Conservation (phyloP, 2,888 invertebrate genomes). For the Dynastes tityus region DNA sequence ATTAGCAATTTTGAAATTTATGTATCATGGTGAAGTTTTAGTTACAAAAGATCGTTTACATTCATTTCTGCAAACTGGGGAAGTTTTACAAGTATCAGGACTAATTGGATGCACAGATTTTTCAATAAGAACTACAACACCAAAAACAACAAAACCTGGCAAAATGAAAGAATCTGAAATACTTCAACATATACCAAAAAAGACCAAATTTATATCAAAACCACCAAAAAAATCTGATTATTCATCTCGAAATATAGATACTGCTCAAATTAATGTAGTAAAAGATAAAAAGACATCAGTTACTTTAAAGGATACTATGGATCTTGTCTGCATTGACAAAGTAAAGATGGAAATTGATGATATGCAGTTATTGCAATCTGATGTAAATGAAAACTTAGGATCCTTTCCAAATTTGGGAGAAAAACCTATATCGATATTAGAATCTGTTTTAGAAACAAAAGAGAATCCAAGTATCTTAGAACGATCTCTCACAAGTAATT, state of each 20-base stretch:
- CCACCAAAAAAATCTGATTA: slow-evolving; percentile 47
- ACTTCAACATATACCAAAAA: slow-evolving; percentile 39
- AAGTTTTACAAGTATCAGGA: slow-evolving; percentile 79
- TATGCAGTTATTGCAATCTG: slow-evolving; percentile 58
- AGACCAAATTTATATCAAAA: slow-evolving; percentile 47
- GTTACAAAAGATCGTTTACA: slow-evolving; percentile 92
- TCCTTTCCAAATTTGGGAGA: slow-evolving; percentile 56
- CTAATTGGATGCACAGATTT: slow-evolving; percentile 68
- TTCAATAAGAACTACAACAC: slow-evolving; percentile 42
- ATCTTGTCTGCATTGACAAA: slow-evolving; percentile 49
- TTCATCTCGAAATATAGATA: slow-evolving; percentile 37
- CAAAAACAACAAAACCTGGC: slow-evolving; percentile 38
- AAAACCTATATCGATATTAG: slow-evolving; percentile 65
- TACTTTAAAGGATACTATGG: slow-evolving; percentile 41
- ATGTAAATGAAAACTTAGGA: slow-evolving; percentile 59
- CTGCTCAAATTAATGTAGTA: slow-evolving; percentile 49
- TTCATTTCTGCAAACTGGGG: slow-evolving; percentile 84
- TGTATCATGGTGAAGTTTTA: slow-evolving; percentile 94
- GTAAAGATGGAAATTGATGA: slow-evolving; percentile 56
- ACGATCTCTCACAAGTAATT: slow-evolving; percentile 60
- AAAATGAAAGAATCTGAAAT: slow-evolving; percentile 44
- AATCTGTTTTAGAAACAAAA: slow-evolving; percentile 66
- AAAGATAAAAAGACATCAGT: slow-evolving; percentile 51
- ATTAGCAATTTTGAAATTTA: slow-evolving; percentile 91
- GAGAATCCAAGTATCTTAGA: slow-evolving; percentile 67